Evolutionary conservation across 2,888 invertebrate genomes (phyloP).

Genomic region (Mycalesis mineus): DNA sequence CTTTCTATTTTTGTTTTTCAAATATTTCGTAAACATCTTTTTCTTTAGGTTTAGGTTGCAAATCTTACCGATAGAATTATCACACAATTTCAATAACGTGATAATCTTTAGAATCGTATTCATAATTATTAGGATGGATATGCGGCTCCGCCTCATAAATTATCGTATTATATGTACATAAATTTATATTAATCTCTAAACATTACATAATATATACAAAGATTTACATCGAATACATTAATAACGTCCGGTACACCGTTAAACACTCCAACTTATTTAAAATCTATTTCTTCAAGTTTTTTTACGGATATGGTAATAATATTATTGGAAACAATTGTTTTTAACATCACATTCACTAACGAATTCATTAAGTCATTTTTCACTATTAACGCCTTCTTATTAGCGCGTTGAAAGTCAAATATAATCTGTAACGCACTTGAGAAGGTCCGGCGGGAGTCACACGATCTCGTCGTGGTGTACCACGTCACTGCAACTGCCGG

Average conservation of each 20-base stretch:
- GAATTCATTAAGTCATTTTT: slow-evolving; percentile 18
- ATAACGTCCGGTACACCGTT: slow-evolving; percentile 36
- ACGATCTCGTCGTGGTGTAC: slow-evolving; percentile 73
- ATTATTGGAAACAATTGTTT: slow-evolving; percentile 15
- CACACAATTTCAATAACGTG: slow-evolving; percentile 4
- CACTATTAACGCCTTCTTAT: slow-evolving; percentile 33
- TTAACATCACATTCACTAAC: slow-evolving; percentile 11
- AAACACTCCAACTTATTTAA: slow-evolving; percentile 20
- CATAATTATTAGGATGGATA: slow-evolving; percentile 64
- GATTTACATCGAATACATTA: slow-evolving; percentile 46
- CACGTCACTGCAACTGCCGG: slow-evolving; percentile 76
- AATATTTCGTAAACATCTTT: neutral
- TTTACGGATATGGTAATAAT: slow-evolving; percentile 34
- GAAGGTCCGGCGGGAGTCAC: slow-evolving; percentile 77
- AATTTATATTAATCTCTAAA: slow-evolving; percentile 19
- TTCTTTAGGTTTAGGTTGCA: neutral
- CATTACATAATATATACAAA: slow-evolving; percentile 49
- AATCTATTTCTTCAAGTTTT: slow-evolving; percentile 15
- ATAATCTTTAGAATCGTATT: neutral
- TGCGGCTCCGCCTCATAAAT: slow-evolving; percentile 57
- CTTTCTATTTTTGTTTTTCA: neutral
- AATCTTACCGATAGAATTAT: neutral
- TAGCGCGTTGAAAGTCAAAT: slow-evolving; percentile 43
- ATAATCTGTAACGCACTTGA: slow-evolving; percentile 67
- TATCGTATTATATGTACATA: slow-evolving; percentile 44